These are phyloP conservation scores for Hylaea fasciaria DNA, from an alignment of 2,888 invertebrate species.

Conservation along the genomic window DNA sequence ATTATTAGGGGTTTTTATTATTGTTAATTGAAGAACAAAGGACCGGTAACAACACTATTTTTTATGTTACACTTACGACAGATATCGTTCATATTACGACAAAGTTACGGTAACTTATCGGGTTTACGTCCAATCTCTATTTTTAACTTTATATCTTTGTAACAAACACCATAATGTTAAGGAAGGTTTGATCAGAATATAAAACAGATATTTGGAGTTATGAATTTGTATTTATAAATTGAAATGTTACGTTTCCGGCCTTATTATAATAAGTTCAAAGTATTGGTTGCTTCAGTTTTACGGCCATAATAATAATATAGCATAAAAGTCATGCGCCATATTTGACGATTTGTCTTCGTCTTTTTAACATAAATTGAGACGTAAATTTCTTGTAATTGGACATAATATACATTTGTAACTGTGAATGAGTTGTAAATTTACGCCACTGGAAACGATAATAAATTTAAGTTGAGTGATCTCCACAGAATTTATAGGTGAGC, in stretches of 20 bases:
- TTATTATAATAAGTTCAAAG: slow-evolving; percentile 31
- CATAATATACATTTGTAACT: slow-evolving; percentile 3
- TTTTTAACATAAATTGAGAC: slow-evolving; percentile 17
- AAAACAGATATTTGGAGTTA: slow-evolving; percentile 14
- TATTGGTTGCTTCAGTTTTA: slow-evolving; percentile 27
- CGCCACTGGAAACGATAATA: too few relatives aligned
- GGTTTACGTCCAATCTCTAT: slow-evolving; percentile 21
- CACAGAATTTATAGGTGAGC: too few relatives aligned
- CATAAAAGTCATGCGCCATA: slow-evolving; percentile 20
- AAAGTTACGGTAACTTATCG: slow-evolving; percentile 42
- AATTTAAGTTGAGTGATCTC: too few relatives aligned
- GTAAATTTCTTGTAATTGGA: slow-evolving; percentile 25
- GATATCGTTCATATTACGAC: slow-evolving; percentile 43
- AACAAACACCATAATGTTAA: slow-evolving; percentile 28
- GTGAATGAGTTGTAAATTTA: background rate
- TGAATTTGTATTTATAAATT: slow-evolving; percentile 26
- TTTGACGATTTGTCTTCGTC: slow-evolving; percentile 36
- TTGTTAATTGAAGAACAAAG: background rate
- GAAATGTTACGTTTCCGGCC: slow-evolving; percentile 32
- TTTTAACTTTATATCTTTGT: slow-evolving; percentile 29
- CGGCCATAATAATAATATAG: slow-evolving; percentile 11
- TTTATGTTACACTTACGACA: slow-evolving; percentile 35
- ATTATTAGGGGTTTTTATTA: too few relatives aligned
- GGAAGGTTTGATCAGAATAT: slow-evolving; percentile 7
- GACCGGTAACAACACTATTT: slow-evolving; percentile 23